Percentiles rank a stretch among this genome's conserved stretches.
These are phyloP conservation scores for Drosophila pruinosa DNA, from an alignment of 1,140 invertebrate genomes.

Conservation along the genomic window DNA sequence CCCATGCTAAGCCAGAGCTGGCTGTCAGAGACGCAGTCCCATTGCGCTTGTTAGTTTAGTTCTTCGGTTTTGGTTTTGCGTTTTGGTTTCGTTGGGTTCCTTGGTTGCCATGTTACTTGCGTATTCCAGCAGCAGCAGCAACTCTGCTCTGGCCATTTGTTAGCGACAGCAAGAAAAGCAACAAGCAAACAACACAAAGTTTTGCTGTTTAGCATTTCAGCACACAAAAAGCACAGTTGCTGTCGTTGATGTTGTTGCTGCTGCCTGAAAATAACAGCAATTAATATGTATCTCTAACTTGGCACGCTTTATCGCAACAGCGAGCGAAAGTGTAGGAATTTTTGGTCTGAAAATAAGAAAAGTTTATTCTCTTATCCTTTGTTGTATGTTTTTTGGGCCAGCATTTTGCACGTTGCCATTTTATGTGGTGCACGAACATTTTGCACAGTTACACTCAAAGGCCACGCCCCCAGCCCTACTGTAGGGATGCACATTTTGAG, in stretches of 20 bases:
- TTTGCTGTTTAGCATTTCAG: conserved; percentile 77
- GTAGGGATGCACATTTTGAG: conserved; percentile 42
- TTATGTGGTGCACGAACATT: conserved; percentile 63
- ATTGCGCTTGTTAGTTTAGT: conserved; percentile 49
- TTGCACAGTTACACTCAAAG: conserved; percentile 65
- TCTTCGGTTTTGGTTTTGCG: conserved; percentile 30
- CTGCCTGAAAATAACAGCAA: conserved; percentile 51
- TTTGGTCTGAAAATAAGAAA: conserved; percentile 11
- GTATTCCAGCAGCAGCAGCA: conserved; percentile 6
- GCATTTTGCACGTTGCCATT: conserved; percentile 68
- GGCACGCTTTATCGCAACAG: conserved; percentile 65
- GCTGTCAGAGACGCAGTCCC: not conserved
- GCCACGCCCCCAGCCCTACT: conserved; percentile 19
- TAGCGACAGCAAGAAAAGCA: conserved; percentile 29
- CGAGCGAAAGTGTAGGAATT: not conserved
- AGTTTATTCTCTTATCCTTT: conserved; percentile 11
- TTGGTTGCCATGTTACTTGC: conserved; percentile 24
- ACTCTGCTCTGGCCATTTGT: conserved; percentile 33
- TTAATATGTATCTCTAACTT: conserved; percentile 78
- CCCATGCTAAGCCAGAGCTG: not conserved
- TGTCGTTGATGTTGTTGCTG: conserved; percentile 18
- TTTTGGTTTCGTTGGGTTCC: conserved; percentile 8
- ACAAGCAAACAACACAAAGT: conserved; percentile 26
- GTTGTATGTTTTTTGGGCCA: conserved; percentile 21
- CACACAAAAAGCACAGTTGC: conserved; percentile 45